phyloP scores from a whole-genome alignment of 2,797 vertebrate species.

The Arnoldichthys spilopterus region DNA sequence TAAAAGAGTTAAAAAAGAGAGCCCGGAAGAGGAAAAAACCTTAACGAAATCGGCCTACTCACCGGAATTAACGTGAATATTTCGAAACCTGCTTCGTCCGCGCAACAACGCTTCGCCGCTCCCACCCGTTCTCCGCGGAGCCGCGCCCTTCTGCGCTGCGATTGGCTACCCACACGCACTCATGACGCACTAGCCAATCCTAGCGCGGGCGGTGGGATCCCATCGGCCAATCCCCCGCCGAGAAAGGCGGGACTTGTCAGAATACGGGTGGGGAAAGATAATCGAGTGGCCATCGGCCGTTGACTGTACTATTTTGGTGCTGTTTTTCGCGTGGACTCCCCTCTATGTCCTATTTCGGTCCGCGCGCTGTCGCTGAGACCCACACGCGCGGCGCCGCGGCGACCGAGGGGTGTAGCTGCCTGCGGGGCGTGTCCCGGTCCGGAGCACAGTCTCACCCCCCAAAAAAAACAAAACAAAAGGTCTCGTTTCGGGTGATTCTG shows the following conservation, averaged over 20 bases:
- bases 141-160: not conserved
- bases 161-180: not conserved
- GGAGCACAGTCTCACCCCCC: no score
- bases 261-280: not conserved
- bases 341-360: no score
- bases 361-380: no score
- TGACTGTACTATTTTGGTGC: constrained; percentile 4
- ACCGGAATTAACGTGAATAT: not conserved
- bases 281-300: constrained; percentile 10
- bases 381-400: no score
- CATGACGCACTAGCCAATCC: not conserved
- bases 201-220: not conserved
- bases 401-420: no score
- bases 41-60: not conserved
- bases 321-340: not conserved
- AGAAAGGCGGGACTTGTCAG: not conserved
- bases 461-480: no score
- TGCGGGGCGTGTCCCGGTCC: no score
- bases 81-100: not conserved
- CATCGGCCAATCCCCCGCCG: not conserved
- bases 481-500: no score
- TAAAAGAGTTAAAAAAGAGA: not conserved
- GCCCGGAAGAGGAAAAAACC: not conserved
- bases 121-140: not conserved
- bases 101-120: not conserved